phyloP scores from a whole-genome alignment of 2,888 invertebrate genomes.

The Notodonta ziczac region DNA sequence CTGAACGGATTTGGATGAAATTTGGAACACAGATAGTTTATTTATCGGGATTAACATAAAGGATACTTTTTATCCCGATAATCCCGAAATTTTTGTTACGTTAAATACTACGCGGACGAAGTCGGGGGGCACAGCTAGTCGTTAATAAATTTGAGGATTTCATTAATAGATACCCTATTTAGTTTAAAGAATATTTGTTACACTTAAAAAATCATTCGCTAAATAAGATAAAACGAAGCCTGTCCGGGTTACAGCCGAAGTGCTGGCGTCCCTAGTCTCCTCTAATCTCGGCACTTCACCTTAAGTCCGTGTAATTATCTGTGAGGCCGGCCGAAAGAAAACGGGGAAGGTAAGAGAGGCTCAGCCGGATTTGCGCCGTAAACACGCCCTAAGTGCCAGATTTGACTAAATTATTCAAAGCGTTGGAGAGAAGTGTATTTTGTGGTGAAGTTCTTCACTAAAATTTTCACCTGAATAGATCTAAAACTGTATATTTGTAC shows the following conservation, averaged over 20 bases:
- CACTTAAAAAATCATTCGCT: not conserved
- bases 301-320: constrained; percentile 72
- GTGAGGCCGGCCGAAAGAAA: constrained; percentile 61
- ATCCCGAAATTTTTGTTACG: too few relatives aligned
- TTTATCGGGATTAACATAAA: too few relatives aligned
- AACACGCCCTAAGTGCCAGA: constrained; percentile 50
- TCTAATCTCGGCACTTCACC: constrained; percentile 61
- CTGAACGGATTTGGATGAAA: too few relatives aligned
- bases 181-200: not conserved
- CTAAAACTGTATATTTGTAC: too few relatives aligned
- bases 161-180: too few relatives aligned
- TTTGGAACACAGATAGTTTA: too few relatives aligned
- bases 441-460: constrained; percentile 10
- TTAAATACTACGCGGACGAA: too few relatives aligned
- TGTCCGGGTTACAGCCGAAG: constrained; percentile 8
- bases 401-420: constrained; percentile 63
- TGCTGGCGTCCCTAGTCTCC: constrained; percentile 38
- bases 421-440: constrained; percentile 37
- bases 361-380: constrained; percentile 11
- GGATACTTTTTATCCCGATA: too few relatives aligned
- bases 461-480: too few relatives aligned
- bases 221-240: not conserved
- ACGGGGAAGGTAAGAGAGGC: constrained; percentile 1
- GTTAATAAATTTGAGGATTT: too few relatives aligned
- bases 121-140: too few relatives aligned